A percentile compares a stretch with the other conserved stretches of the same genome.
These are phyloP conservation scores for Danio jaintianensis DNA, from an alignment of 2,797 vertebrate genomes.

Conservation along the genomic window DNA sequence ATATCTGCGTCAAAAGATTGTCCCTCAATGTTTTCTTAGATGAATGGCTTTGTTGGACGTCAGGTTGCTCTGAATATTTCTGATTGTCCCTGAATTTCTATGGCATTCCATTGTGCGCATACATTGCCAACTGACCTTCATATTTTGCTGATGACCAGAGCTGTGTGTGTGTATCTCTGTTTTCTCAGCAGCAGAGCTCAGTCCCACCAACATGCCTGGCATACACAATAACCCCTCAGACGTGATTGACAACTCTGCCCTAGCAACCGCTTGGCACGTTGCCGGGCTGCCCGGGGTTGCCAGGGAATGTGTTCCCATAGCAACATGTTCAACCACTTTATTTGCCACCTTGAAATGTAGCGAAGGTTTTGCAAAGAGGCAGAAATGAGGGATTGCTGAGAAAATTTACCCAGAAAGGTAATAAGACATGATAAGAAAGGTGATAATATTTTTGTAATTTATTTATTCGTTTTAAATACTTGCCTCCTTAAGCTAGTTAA, in stretches of 20 bases:
- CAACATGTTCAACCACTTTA: slow-evolving; percentile 68
- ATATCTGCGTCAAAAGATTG: background rate
- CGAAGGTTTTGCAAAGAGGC: slow-evolving; percentile 61
- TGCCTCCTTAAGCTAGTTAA: too few species aligned
- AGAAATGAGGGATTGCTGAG: slow-evolving; percentile 34
- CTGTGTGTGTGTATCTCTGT: slow-evolving; percentile 35
- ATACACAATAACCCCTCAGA: slow-evolving; percentile 67
- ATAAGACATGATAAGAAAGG: slow-evolving; percentile 14
- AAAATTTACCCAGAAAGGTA: slow-evolving; percentile 12
- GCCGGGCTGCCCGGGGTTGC: slow-evolving; percentile 81
- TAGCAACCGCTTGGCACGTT: slow-evolving; percentile 83
- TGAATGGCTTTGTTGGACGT: background rate
- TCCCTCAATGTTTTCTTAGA: background rate
- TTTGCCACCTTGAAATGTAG: slow-evolving; percentile 73
- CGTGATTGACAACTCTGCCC: slow-evolving; percentile 79
- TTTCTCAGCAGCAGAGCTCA: slow-evolving; percentile 36
- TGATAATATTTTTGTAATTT: slow-evolving; percentile 1
- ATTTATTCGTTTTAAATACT: background rate
- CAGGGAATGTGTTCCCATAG: slow-evolving; percentile 82
- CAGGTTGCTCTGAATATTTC: slow-evolving; percentile 20
- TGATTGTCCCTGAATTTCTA: slow-evolving; percentile 20
- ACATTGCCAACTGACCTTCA: slow-evolving; percentile 40
- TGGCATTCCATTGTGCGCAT: slow-evolving; percentile 19
- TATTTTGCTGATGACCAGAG: slow-evolving; percentile 20
- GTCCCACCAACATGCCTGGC: slow-evolving; percentile 56